Base-by-base conservation (phyloP, 37 sponge, comb jelly and placozoan genomes). In the Aphrocallistes beatrix region DNA sequence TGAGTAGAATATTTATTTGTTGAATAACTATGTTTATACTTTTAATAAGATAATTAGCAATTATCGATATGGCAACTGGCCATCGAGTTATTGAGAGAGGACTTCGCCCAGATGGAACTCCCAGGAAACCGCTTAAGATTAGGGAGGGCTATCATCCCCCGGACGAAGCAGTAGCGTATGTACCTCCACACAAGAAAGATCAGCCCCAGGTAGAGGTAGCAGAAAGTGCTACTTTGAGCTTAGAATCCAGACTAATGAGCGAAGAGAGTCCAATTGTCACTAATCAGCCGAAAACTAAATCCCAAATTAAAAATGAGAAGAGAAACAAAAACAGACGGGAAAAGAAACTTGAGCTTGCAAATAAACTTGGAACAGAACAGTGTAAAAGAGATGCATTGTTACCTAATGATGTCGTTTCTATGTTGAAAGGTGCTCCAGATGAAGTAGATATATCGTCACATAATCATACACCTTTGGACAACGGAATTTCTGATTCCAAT, bases 81-180 rank as follows among this genome's bases (percentile, higher is more conserved):
- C n/a, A 60, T 13, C 75, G 75, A 60, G 75, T 60, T 32, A 60
- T 60, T 6, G 28, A 60, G 75, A 60, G 75, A 60, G 75, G 32
- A 60, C 75, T 60, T 60, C 75, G 75, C 34, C 92, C 93, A 1
- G 96, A 95, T 49, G 96, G 96, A 0, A 90, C 92, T 0, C 93
- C 93, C 92, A 39, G 96, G 38, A 95, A 95, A 83, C 88, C 90
- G 42, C 69, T 83, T 38, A 83, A 86, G 23, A 93, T 95, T 16
- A 93, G 90, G 81, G 88, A 89, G 6, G 96, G 96, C 0, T 95
- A 95, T 87, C 85, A 91, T 1, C 96, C 96, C 13, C 96, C 81
- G 38, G 96, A 95, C 1, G 96, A 95, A 84, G 88, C 93, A 23
- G 92, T 92, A 8, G 86, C 87, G 34, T 95, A 95, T 60, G 75